Percentiles rank a stretch among this genome's conserved stretches.
phyloP scores from a whole-genome alignment of 2,113 vertebrate genomes.

The Tursiops truncatus region DNA sequence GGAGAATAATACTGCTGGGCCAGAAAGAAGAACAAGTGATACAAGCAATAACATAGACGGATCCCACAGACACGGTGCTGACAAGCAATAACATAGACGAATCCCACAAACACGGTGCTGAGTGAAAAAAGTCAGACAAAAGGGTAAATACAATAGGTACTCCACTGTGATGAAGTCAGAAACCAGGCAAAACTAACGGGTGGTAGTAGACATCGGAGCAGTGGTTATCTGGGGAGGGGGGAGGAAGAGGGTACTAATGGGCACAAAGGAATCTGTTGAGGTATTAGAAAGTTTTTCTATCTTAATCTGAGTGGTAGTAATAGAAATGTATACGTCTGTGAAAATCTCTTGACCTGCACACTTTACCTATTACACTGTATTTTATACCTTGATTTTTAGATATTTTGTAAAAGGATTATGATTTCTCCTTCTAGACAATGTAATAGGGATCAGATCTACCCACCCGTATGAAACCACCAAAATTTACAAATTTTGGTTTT shows the following conservation, averaged over 20 bases:
- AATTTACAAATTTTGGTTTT: background rate
- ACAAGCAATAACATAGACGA: background rate
- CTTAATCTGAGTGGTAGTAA: background rate
- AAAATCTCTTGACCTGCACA: background rate
- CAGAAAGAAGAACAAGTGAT: background rate
- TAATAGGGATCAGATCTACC: background rate
- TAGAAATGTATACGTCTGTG: background rate
- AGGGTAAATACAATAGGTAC: background rate
- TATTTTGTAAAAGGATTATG: background rate
- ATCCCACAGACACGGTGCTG: background rate
- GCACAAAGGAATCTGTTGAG: background rate
- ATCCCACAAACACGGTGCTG: background rate
- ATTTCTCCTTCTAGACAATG: background rate
- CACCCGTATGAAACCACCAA: background rate
- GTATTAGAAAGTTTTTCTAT: background rate
- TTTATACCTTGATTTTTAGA: background rate
- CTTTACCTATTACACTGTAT: background rate
- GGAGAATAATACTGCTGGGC: background rate
- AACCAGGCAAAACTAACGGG: background rate
- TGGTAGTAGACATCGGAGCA: background rate
- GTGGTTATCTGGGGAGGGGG: background rate
- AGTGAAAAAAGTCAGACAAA: background rate
- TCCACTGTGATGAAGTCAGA: background rate
- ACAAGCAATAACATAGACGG: background rate
- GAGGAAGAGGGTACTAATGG: background rate